Percentiles rank a stretch among this genome's conserved stretches.
phyloP scores from a whole-genome alignment of 1,140 invertebrate genomes.

The Heliothis subflexa region DNA sequence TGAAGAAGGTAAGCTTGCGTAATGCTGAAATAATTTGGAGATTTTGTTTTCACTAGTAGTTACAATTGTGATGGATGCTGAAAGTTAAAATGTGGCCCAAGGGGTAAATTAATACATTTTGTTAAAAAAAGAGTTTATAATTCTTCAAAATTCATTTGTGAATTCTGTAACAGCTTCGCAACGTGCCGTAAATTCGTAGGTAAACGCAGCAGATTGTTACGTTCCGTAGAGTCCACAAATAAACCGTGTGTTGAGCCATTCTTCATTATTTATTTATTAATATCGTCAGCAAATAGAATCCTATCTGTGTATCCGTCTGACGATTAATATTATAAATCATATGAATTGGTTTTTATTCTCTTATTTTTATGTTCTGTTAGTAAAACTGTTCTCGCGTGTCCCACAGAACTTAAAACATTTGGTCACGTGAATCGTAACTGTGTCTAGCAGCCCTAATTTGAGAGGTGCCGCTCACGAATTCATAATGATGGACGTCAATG shows the following conservation, averaged over 20 bases:
- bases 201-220: constrained; percentile 10
- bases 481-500: constrained; percentile 62
- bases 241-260: constrained; percentile 3
- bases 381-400: constrained; percentile 17
- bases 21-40: constrained; percentile 30
- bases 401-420: constrained; percentile 26
- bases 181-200: background rate
- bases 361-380: constrained; percentile 8
- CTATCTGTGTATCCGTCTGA: background rate
- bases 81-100: constrained; percentile 14
- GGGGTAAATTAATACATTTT: background rate
- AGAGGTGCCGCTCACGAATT: constrained; percentile 69
- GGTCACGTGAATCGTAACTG: constrained; percentile 30
- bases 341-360: background rate
- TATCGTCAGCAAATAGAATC: background rate
- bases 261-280: background rate
- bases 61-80: background rate
- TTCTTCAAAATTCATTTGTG: background rate
- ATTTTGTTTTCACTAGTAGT: constrained; percentile 26
- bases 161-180: background rate
- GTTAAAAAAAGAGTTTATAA: background rate
- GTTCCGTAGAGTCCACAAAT: background rate
- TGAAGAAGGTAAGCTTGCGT: constrained; percentile 34
- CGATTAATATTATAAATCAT: background rate
- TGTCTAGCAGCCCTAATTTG: constrained; percentile 53